A percentile compares a stretch with the other conserved stretches of the same genome.
Conservation (phyloP, 2,888 invertebrate species). For the Amphipoea lucens region DNA sequence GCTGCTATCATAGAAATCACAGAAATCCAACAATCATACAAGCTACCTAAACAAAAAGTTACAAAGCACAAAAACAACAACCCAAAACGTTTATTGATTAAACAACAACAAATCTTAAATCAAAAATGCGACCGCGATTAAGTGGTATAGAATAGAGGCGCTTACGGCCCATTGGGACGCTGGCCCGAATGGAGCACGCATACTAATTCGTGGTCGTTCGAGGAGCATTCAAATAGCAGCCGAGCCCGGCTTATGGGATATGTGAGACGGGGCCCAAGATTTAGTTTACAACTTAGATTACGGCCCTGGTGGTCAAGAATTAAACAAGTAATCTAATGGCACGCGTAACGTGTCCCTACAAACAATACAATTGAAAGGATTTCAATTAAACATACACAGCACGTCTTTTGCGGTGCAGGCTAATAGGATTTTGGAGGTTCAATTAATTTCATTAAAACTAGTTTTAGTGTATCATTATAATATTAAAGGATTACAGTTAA, state of each 20-base stretch:
- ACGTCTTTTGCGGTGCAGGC: slow-evolving; percentile 58
- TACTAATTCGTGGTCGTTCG: slow-evolving; percentile 89
- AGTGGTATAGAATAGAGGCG: slow-evolving; percentile 79
- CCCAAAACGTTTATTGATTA: slow-evolving; percentile 29
- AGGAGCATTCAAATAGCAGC: slow-evolving; percentile 87
- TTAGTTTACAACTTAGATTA: slow-evolving; percentile 90
- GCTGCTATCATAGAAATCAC: background rate
- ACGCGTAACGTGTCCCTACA: slow-evolving; percentile 78
- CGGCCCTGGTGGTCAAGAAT: slow-evolving; percentile 88
- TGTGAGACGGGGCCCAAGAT: slow-evolving; percentile 88
- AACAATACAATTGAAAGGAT: slow-evolving; percentile 78
- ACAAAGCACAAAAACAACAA: background rate
- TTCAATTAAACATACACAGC: slow-evolving; percentile 75
- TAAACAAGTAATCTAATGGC: slow-evolving; percentile 87
- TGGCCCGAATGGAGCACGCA: slow-evolving; percentile 86
- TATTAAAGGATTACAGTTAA: background rate
- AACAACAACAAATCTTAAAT: slow-evolving; percentile 53
- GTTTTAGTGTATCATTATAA: background rate
- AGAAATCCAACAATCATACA: background rate
- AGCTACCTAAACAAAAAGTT: background rate
- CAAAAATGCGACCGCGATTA: slow-evolving; percentile 58
- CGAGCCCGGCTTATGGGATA: slow-evolving; percentile 88
- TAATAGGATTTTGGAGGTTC: slow-evolving; percentile 56
- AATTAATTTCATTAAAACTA: slow-evolving; percentile 64
- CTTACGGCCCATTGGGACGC: slow-evolving; percentile 82